phyloP scores from a whole-genome alignment of 92 coral and sea anemone species.

The Phenganax stokvisi region DNA sequence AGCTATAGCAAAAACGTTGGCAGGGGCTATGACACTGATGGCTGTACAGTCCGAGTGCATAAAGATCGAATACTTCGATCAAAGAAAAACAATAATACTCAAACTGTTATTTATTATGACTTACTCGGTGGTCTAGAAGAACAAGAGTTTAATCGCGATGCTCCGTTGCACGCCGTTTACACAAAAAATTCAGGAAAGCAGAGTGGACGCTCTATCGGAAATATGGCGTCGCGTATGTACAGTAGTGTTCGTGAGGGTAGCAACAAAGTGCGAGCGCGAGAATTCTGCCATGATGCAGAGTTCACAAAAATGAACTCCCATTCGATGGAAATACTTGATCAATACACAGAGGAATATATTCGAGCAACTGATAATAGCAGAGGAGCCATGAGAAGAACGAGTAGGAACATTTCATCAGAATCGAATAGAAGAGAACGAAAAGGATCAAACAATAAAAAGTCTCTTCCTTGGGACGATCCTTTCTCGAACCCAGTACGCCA shows the following conservation, averaged over 20 bases:
- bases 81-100: slow-evolving; percentile 1
- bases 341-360: not conserved
- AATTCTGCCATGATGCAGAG: not conserved
- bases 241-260: slow-evolving; percentile 35
- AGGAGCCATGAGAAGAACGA: slow-evolving; percentile 37
- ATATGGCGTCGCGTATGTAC: slow-evolving; percentile 24
- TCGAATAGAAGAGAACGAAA: slow-evolving; percentile 34
- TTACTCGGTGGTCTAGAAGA: slow-evolving; percentile 8
- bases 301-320: slow-evolving; percentile 19
- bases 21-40: slow-evolving; percentile 35
- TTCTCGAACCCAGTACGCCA: slow-evolving; percentile 88
- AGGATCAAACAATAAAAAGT: slow-evolving; percentile 54
- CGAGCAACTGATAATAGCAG: slow-evolving; percentile 12
- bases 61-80: slow-evolving; percentile 20
- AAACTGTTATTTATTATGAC: slow-evolving; percentile 34
- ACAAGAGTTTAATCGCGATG: slow-evolving; percentile 29
- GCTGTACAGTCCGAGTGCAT: slow-evolving; percentile 8
- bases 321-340: slow-evolving; percentile 34
- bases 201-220: slow-evolving; percentile 26
- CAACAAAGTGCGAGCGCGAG: slow-evolving; percentile 15
- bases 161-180: slow-evolving; percentile 29
- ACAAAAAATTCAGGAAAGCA: not conserved
- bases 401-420: slow-evolving; percentile 50
- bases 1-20: not conserved
- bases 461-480: slow-evolving; percentile 97